Percentiles rank a stretch among this genome's conserved stretches.
phyloP scores from a whole-genome alignment of 64 coral and sea anemone genomes.

The Dendronephthya gigantea region DNA sequence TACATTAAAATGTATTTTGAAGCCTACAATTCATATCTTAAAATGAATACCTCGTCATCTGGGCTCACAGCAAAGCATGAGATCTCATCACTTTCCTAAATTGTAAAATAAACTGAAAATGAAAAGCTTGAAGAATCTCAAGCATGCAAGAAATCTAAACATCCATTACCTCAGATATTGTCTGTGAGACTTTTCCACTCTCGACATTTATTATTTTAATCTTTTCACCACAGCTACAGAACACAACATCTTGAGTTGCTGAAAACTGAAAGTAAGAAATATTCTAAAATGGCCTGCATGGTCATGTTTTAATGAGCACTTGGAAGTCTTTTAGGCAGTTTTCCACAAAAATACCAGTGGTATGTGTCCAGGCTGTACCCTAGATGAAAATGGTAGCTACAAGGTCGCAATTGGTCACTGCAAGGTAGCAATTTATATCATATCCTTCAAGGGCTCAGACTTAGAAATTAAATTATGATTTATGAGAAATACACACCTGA shows the following conservation, averaged over 20 bases:
- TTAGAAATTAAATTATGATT: neutral
- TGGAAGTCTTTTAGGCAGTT: too few species aligned
- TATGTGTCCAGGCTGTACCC: too few species aligned
- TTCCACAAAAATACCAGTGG: too few species aligned
- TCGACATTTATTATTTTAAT: conserved; percentile 68
- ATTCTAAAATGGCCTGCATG: neutral
- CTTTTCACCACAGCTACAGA: conserved; percentile 84
- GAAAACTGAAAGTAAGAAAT: conserved; percentile 60
- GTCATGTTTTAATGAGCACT: neutral
- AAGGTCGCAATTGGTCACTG: too few species aligned
- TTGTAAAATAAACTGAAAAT: neutral
- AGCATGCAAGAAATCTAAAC: neutral
- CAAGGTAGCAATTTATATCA: too few species aligned
- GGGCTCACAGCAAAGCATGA: conserved; percentile 72
- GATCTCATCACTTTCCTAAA: conserved; percentile 78
- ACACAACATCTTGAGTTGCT: conserved; percentile 57
- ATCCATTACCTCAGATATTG: conserved; percentile 53
- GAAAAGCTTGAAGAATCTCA: neutral
- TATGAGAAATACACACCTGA: conserved; percentile 37
- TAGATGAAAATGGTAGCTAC: too few species aligned
- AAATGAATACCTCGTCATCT: conserved; percentile 57
- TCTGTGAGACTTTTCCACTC: conserved; percentile 60
- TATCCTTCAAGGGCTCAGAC: too few species aligned
- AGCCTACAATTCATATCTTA: neutral
- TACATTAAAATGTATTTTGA: too few species aligned